A percentile compares a stretch with the other conserved stretches of the same genome.
Conservation (phyloP, 1,140 invertebrate species). For the Eulimnadia texana region DNA sequence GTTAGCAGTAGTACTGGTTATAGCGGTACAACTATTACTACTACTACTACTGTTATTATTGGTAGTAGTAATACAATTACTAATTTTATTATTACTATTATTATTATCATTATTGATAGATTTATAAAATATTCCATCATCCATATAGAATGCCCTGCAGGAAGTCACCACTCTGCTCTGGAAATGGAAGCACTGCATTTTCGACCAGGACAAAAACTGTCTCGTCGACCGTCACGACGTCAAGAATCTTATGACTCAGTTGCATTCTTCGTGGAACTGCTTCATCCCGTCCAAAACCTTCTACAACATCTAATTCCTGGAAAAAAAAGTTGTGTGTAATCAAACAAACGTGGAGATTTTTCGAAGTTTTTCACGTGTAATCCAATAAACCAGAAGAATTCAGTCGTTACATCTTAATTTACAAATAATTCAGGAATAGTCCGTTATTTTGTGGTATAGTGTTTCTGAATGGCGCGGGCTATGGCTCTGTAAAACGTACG, state of each 20-base stretch:
- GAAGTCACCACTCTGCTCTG: background rate
- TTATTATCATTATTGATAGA: background rate
- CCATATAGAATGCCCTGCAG: background rate
- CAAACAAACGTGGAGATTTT: no score
- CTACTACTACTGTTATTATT: no score
- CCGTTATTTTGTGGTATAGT: no score
- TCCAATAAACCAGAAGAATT: no score
- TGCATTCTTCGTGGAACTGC: background rate
- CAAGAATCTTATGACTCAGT: background rate
- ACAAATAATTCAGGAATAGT: no score
- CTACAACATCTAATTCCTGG: background rate
- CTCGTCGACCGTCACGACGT: background rate
- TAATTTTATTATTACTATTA: no score
- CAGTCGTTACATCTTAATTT: no score
- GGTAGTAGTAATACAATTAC: no score
- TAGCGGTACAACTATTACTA: no score
- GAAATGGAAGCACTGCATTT: background rate
- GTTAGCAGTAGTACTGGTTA: no score
- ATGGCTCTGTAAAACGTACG: background rate
- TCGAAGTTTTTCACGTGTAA: no score
- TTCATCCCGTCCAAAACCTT: background rate
- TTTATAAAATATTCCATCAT: background rate
- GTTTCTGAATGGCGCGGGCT: background rate
- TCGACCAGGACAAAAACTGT: background rate
- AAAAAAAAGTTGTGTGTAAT: no score